Evolutionary conservation across 1,140 invertebrate species (phyloP).

Genomic region (Aethina tumida): DNA sequence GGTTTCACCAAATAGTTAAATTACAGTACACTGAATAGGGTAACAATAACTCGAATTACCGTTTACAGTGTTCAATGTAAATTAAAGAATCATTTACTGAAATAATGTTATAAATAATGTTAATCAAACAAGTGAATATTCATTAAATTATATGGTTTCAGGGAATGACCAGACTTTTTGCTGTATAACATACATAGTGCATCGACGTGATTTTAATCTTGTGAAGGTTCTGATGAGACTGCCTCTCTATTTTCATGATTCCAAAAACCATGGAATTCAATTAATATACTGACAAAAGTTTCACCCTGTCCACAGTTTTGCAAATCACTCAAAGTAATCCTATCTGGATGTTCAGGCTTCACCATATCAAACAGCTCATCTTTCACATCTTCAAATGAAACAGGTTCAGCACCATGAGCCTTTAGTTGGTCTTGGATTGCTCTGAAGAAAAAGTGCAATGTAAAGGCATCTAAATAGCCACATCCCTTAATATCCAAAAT

Average conservation of each 20-base stretch:
- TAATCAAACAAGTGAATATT: too few species aligned
- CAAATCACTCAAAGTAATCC: slow-evolving; percentile 84
- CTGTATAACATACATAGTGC: too few species aligned
- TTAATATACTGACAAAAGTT: slow-evolving; percentile 86
- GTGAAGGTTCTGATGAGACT: slow-evolving; percentile 46
- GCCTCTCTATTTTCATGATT: slow-evolving; percentile 89
- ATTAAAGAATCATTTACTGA: too few species aligned
- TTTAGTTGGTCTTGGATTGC: slow-evolving; percentile 86
- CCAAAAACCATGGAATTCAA: slow-evolving; percentile 95
- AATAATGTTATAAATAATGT: too few species aligned
- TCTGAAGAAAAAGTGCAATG: slow-evolving; percentile 83
- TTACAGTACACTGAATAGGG: too few species aligned
- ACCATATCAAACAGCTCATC: slow-evolving; percentile 99
- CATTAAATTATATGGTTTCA: too few species aligned
- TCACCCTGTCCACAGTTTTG: slow-evolving; percentile 75
- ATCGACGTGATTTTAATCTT: slow-evolving; percentile 19
- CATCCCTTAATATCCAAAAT: slow-evolving; percentile 84
- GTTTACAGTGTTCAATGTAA: too few species aligned
- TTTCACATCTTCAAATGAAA: slow-evolving; percentile 89
- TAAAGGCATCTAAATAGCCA: slow-evolving; percentile 84
- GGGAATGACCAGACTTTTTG: too few species aligned
- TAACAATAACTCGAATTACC: too few species aligned
- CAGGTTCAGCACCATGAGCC: slow-evolving; percentile 71
- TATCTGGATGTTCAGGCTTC: slow-evolving; percentile 70
- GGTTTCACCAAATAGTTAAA: too few species aligned